A percentile compares a stretch with the other conserved stretches of the same genome.
These are phyloP conservation scores for Microtus californicus DNA, from an alignment of 2,797 vertebrate species.

Conservation along the genomic window DNA sequence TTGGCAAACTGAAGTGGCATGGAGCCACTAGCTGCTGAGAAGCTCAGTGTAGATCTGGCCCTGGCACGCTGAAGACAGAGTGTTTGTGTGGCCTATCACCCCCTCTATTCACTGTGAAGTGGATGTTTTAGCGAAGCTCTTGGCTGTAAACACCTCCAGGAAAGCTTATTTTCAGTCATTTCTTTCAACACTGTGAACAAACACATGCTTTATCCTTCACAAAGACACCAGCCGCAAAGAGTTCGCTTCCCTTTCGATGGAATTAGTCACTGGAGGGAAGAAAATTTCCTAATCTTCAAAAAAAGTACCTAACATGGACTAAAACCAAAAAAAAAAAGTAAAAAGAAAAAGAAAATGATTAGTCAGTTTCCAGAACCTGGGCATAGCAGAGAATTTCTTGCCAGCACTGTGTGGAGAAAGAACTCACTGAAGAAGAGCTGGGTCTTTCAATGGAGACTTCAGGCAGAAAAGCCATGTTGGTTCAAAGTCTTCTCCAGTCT, in stretches of 20 bases:
- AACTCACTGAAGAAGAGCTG: not conserved
- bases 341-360: not conserved
- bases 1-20: slow-evolving; percentile 66
- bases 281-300: slow-evolving; percentile 35
- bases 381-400: not conserved
- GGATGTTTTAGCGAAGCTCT: slow-evolving; percentile 58
- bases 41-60: slow-evolving; percentile 57
- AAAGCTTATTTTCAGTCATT: slow-evolving; percentile 71
- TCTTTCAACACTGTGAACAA: slow-evolving; percentile 70
- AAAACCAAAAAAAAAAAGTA: slow-evolving; percentile 23
- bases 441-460: not conserved
- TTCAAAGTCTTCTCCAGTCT: not conserved
- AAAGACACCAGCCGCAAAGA: slow-evolving; percentile 52
- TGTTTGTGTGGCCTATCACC: slow-evolving; percentile 62
- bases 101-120: slow-evolving; percentile 44
- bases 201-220: slow-evolving; percentile 68
- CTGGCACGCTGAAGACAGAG: slow-evolving; percentile 50
- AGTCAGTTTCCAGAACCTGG: not conserved
- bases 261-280: slow-evolving; percentile 30
- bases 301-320: not conserved
- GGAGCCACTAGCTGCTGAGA: slow-evolving; percentile 47
- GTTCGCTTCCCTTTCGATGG: slow-evolving; percentile 44
- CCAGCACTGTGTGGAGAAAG: not conserved
- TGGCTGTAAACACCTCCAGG: slow-evolving; percentile 67
- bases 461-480: not conserved